Evolutionary conservation across 2,113 vertebrate species (phyloP).

Genomic region (Hiodon alosoides): DNA sequence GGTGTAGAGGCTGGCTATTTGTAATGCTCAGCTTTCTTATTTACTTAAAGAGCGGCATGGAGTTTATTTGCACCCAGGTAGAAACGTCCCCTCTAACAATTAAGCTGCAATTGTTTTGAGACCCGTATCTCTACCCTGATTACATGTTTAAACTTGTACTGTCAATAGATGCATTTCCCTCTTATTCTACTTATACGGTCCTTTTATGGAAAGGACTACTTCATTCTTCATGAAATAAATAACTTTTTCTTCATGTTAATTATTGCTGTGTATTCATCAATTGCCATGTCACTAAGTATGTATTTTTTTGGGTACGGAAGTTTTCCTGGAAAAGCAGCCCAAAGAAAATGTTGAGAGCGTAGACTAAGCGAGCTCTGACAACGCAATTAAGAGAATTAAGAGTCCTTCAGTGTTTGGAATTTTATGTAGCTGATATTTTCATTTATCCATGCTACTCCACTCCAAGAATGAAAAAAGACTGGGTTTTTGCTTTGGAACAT

Average conservation of each 20-base stretch:
- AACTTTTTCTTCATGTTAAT: neutral
- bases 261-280: neutral
- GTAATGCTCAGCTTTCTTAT: constrained; percentile 37
- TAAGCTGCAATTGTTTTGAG: neutral
- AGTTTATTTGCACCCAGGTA: constrained; percentile 24
- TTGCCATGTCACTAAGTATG: neutral
- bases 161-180: constrained; percentile 10
- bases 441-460: too few relatives aligned
- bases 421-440: neutral
- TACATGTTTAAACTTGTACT: constrained; percentile 17
- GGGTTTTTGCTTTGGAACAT: too few relatives aligned
- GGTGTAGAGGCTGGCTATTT: constrained; percentile 25
- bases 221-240: neutral
- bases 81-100: neutral
- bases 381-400: neutral
- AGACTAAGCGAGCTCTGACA: neutral
- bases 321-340: neutral
- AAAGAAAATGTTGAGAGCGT: neutral
- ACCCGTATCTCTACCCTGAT: constrained; percentile 1
- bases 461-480: too few relatives aligned
- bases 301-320: neutral
- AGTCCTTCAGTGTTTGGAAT: neutral
- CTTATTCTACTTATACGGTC: constrained; percentile 7
- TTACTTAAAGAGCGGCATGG: constrained; percentile 24
- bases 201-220: neutral